Conservation (phyloP, 2,797 vertebrate species). For the Rhadinocentrus ornatus region DNA sequence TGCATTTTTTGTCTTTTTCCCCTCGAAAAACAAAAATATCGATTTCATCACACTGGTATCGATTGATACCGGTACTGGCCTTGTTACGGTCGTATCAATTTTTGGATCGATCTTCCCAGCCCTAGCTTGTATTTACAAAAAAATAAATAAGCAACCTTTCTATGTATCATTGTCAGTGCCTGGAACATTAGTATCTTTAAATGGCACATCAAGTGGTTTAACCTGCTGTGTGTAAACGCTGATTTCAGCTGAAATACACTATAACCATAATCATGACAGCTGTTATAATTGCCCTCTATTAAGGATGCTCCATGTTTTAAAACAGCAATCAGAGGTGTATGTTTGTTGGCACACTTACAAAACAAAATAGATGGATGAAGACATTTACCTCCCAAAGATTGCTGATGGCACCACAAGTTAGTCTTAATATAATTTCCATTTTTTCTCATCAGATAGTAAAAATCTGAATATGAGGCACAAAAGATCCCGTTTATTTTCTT, state of each 20-base stretch:
- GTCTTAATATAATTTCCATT: neutral
- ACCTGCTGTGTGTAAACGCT: neutral
- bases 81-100: too few relatives aligned
- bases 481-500: neutral
- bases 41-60: too few relatives aligned
- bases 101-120: too few relatives aligned
- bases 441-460: neutral
- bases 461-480: neutral
- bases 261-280: constrained; percentile 5
- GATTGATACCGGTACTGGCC: too few relatives aligned
- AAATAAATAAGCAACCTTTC: neutral
- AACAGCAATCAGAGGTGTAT: neutral
- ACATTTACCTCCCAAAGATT: neutral
- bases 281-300: neutral
- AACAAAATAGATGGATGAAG: neutral
- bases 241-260: neutral
- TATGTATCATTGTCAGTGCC: neutral
- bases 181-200: neutral
- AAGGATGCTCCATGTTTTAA: neutral
- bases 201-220: neutral
- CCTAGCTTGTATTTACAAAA: too few relatives aligned
- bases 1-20: too few relatives aligned
- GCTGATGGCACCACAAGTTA: neutral
- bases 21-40: too few relatives aligned
- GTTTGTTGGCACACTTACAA: neutral